These are phyloP conservation scores for Parazoanthus atlanticus DNA, from an alignment of 92 coral and sea anemone species.

Conservation along the genomic window DNA sequence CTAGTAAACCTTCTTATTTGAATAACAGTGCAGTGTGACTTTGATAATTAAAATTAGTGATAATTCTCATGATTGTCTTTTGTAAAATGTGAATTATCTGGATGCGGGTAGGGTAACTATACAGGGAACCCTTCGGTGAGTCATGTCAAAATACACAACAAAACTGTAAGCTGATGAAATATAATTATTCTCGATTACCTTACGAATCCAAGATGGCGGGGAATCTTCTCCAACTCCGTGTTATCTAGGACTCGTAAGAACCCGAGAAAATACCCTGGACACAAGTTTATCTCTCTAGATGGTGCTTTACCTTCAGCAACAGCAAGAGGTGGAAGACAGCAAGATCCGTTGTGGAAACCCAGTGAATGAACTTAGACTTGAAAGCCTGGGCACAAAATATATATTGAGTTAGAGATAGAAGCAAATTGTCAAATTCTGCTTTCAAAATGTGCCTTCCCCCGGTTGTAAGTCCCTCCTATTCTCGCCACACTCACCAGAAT, in stretches of 20 bases:
- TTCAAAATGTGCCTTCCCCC: neutral
- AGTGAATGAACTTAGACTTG: slow-evolving; percentile 88
- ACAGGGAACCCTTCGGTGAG: no score
- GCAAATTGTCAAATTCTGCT: neutral
- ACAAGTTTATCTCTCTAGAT: neutral
- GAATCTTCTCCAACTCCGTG: neutral
- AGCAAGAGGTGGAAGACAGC: slow-evolving; percentile 84
- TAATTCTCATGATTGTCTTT: neutral
- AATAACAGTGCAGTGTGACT: neutral
- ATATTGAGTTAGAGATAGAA: neutral
- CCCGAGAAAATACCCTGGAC: neutral
- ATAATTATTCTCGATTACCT: no score
- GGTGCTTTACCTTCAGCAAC: slow-evolving; percentile 71
- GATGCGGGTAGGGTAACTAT: neutral
- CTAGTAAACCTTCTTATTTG: neutral
- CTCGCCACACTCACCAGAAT: no score
- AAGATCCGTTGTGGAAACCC: slow-evolving; percentile 85
- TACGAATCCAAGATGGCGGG: neutral
- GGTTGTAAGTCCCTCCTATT: no score
- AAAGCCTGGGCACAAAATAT: slow-evolving; percentile 66
- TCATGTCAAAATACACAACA: no score
- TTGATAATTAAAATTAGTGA: neutral
- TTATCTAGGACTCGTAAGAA: neutral
- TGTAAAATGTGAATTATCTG: neutral
- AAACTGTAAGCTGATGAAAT: no score